Evolutionary conservation across 2,113 vertebrate genomes (phyloP), one percentile per base, ranked within the genome.

Genomic region (Anhinga rufa): DNA sequence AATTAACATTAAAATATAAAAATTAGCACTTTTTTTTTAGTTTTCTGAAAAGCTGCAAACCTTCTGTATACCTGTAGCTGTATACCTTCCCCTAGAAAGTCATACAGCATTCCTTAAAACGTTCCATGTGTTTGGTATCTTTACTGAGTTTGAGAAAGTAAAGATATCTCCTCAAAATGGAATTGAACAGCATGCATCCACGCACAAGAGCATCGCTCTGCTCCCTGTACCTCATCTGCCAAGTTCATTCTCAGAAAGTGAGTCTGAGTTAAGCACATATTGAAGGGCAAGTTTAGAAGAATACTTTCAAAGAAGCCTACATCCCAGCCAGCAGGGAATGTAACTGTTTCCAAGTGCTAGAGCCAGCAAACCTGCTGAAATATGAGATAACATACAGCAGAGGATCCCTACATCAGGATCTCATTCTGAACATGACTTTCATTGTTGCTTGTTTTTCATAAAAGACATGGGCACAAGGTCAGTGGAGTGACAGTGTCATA

Each of bases 331-430:
- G 46, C 6, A 7, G 48, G 22, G 18, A 92, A 87, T 77, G 55
- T 29, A 88, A 94, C 68, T 42, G 55, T 70, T 95, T 95, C 89
- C 93, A 93, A 88, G 66, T 54, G 34, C 72, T 88, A 54, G 52
- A 95, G 94, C 84, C 94, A 94, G 79, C 12, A 90, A 86, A 92
- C 42, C 76, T 88, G n/a, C 94, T 96, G 95, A 95, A 96, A 95
- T 69, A 15, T 3, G 70, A 92, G 92, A 95, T 97, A 96, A 95
- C 90, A 96, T 97, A 97, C 91, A 97, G 34, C 28, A 61, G 81
- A 94, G 62, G 22, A 76, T 85, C 20, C 46, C 42, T 77, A 32
- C 70, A 51, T 92, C 65, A 80, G 79, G 62, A 74, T 93, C 49
- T 78, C 68, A 44, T 61, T 92, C 79, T 82, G 60, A 81, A 90